phyloP scores from a whole-genome alignment of 2,888 invertebrate species.

The Epirrita christyi region DNA sequence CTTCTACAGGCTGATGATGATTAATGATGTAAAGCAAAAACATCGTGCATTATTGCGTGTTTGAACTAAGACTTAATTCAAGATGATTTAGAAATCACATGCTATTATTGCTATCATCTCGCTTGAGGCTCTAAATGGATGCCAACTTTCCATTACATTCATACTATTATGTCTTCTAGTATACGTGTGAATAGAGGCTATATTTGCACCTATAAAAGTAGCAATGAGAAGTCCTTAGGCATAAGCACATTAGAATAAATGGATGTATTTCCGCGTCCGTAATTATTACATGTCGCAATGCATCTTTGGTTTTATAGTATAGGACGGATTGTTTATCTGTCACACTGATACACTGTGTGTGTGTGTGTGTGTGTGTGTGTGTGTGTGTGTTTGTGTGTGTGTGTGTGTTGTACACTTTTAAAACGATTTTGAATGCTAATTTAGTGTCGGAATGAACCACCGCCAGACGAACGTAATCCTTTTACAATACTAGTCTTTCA shows the following conservation, averaged over 20 bases:
- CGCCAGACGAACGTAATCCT: no score
- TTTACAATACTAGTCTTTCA: no score
- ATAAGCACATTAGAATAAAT: conserved; percentile 34
- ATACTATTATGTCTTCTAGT: conserved; percentile 7
- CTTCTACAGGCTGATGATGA: no score
- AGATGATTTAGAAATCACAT: conserved; percentile 17
- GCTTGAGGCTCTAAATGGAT: conserved; percentile 14
- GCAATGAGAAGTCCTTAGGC: conserved; percentile 31
- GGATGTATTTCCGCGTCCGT: conserved; percentile 36
- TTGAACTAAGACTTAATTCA: conserved; percentile 13
- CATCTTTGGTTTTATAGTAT: conserved; percentile 11
- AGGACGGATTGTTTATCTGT: background rate
- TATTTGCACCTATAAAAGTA: conserved; percentile 21
- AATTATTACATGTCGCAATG: conserved; percentile 27
- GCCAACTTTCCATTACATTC: conserved; percentile 14
- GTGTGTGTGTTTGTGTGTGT: no score
- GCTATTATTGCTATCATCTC: conserved; percentile 21
- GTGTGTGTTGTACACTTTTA: no score
- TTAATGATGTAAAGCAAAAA: conserved; percentile 1
- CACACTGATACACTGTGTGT: no score
- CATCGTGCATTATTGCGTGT: conserved; percentile 7
- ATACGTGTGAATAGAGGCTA: conserved; percentile 12
- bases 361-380: no score
- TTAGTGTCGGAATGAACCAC: no score
- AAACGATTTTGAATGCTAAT: no score